Percentiles rank a stretch among this genome's conserved stretches.
These are phyloP conservation scores for Coelopa frigida DNA, from an alignment of 1,140 invertebrate genomes.

Conservation along the genomic window DNA sequence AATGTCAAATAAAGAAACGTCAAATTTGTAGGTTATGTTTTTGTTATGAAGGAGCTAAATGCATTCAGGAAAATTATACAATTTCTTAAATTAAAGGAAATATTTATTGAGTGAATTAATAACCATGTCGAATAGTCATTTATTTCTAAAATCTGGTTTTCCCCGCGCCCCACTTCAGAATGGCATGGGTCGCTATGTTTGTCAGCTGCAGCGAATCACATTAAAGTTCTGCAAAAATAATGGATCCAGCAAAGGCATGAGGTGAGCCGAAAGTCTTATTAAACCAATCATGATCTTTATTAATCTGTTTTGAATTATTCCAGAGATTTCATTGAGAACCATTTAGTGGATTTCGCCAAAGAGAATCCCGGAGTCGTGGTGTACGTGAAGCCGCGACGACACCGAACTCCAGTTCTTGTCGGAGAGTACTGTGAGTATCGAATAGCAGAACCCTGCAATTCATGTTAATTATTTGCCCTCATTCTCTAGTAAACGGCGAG, in stretches of 20 bases:
- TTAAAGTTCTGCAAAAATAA: slow-evolving; percentile 87
- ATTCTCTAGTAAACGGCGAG: slow-evolving; percentile 72
- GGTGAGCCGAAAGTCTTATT: too few species aligned
- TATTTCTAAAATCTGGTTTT: slow-evolving; percentile 67
- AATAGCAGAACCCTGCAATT: neutral
- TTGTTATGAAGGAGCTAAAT: too few species aligned
- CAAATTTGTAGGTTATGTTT: too few species aligned
- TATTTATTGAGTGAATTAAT: too few species aligned
- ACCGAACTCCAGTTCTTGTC: slow-evolving; percentile 64
- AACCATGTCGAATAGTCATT: slow-evolving; percentile 63
- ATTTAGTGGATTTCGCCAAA: slow-evolving; percentile 77
- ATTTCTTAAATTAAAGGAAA: too few species aligned
- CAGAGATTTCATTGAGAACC: slow-evolving; percentile 85
- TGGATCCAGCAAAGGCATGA: slow-evolving; percentile 68
- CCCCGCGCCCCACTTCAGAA: slow-evolving; percentile 70
- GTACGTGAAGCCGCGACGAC: slow-evolving; percentile 87
- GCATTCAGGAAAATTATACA: too few species aligned
- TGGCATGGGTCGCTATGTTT: slow-evolving; percentile 79
- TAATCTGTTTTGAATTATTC: too few species aligned
- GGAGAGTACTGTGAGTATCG: slow-evolving; percentile 81
- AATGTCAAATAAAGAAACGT: too few species aligned
- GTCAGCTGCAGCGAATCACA: slow-evolving; percentile 81
- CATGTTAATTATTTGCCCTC: neutral
- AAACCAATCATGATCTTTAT: too few species aligned
- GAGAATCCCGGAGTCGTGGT: slow-evolving; percentile 82